These are phyloP conservation scores for Brachypterus glaber DNA, from an alignment of 2,888 invertebrate species.

Conservation along the genomic window DNA sequence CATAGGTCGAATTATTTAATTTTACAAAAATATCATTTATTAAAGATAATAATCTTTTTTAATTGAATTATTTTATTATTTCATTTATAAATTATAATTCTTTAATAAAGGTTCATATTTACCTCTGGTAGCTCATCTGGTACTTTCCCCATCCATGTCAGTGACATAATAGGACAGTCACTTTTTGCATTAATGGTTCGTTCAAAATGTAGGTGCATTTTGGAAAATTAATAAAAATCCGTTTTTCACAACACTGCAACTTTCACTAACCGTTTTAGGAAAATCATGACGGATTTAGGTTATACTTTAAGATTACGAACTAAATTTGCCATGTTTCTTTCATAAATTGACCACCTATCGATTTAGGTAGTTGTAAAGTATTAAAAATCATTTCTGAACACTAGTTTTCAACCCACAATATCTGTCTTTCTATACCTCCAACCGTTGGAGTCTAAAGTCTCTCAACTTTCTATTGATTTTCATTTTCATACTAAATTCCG, in stretches of 20 bases:
- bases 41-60: no score
- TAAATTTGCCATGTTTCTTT: conserved; percentile 8
- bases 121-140: conserved; percentile 93
- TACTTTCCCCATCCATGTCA: conserved; percentile 98
- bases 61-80: no score
- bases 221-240: conserved; percentile 3
- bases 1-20: no score
- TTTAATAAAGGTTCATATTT: conserved; percentile 30
- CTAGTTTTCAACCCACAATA: not conserved
- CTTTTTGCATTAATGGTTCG: conserved; percentile 87
- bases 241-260: not conserved
- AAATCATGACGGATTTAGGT: conserved; percentile 7
- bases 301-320: conserved; percentile 2
- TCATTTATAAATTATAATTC: not conserved
- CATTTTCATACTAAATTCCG: conserved; percentile 19
- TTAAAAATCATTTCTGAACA: no score
- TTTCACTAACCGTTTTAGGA: conserved; percentile 1
- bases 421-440: conserved; percentile 22
- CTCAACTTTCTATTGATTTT: conserved; percentile 34
- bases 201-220: conserved; percentile 94
- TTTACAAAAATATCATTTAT: no score
- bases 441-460: no score
- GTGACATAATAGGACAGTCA: conserved; percentile 87
- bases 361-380: no score
- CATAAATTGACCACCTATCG: no score